Evolutionary conservation across 2,888 invertebrate species (phyloP).

Genomic region (Orthosia gothica): DNA sequence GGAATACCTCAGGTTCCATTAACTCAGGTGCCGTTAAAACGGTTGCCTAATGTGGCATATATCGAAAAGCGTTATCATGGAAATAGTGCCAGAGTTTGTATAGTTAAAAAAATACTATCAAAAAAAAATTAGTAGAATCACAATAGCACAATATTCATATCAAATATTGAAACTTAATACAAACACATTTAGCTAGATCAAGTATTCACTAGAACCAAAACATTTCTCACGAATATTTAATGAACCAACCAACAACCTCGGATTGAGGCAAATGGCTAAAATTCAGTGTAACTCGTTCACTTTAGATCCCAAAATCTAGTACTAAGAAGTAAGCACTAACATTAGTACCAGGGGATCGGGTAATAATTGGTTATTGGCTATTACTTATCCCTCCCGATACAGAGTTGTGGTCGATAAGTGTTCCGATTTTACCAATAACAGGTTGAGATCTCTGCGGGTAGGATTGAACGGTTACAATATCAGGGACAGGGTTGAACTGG

Average conservation of each 20-base stretch:
- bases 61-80: too few species aligned
- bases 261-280: slow-evolving; percentile 9
- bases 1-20: too few species aligned
- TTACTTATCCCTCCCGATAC: slow-evolving; percentile 57
- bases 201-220: slow-evolving; percentile 7
- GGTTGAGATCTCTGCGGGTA: slow-evolving; percentile 56
- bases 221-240: slow-evolving; percentile 2
- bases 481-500: too few species aligned
- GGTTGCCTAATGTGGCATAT: too few species aligned
- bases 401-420: slow-evolving; percentile 54
- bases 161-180: slow-evolving; percentile 11
- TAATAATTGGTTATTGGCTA: slow-evolving; percentile 47
- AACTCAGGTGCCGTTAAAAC: too few species aligned
- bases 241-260: neutral
- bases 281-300: slow-evolving; percentile 13
- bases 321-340: slow-evolving; percentile 9
- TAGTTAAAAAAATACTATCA: too few species aligned
- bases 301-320: slow-evolving; percentile 29
- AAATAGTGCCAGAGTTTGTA: too few species aligned
- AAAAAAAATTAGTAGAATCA: too few species aligned
- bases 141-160: neutral
- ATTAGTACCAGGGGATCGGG: slow-evolving; percentile 42
- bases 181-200: neutral
- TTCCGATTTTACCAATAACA: slow-evolving; percentile 56
- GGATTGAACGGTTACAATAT: slow-evolving; percentile 34